Conservation (phyloP, 2,797 vertebrate species). For the Pseudomugil tenellus region DNA sequence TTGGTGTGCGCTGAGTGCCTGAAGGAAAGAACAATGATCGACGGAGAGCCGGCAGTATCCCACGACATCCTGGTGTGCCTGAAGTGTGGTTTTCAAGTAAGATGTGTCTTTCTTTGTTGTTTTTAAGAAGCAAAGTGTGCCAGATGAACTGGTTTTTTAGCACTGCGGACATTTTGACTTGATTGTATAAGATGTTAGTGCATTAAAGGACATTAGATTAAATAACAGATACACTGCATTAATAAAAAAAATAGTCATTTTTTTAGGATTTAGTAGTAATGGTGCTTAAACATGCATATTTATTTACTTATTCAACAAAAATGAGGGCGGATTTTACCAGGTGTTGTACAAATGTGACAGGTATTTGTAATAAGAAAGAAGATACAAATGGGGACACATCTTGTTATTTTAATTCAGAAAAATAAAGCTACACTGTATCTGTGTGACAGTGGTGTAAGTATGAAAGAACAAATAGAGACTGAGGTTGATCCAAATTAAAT, state of each 20-base stretch:
- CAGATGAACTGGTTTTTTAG: not conserved
- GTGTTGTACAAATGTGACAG: not conserved
- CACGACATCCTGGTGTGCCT: slow-evolving; percentile 92
- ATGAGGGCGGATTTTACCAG: not conserved
- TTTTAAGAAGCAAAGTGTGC: not conserved
- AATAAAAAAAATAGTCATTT: not conserved
- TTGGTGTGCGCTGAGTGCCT: slow-evolving; percentile 91
- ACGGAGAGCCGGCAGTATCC: slow-evolving; percentile 81
- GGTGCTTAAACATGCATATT: not conserved
- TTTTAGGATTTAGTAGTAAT: not conserved
- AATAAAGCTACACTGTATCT: not conserved
- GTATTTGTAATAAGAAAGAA: not conserved
- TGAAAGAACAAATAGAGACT: not conserved
- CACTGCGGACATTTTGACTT: not conserved
- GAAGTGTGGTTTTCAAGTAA: slow-evolving; percentile 95
- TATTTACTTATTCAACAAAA: not conserved
- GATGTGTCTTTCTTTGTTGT: slow-evolving; percentile 15
- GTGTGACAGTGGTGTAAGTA: not conserved
- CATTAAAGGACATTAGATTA: not conserved
- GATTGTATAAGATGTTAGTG: not conserved
- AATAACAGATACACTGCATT: not conserved
- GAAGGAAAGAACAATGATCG: slow-evolving; percentile 87
- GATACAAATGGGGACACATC: not conserved
- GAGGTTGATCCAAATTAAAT: too few species aligned
- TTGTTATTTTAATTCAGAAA: not conserved